Conservation (phyloP, 2,797 vertebrate genomes). For the Sebastolobus altivelis region DNA sequence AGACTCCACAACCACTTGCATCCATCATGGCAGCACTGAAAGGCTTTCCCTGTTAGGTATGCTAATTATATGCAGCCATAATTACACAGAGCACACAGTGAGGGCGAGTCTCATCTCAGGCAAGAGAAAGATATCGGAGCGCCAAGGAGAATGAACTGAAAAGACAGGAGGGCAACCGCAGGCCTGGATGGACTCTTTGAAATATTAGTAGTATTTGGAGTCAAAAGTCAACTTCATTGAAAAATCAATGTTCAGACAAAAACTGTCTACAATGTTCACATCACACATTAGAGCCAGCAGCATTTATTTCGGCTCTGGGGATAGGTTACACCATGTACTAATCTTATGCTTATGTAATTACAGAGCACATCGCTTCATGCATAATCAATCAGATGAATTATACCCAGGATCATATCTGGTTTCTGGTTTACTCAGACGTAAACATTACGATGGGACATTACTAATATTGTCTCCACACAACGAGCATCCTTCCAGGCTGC, state of each 20-base stretch:
- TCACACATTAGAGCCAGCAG: not conserved
- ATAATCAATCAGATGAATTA: conserved; percentile 38
- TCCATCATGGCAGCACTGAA: conserved; percentile 47
- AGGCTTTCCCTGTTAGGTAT: conserved; percentile 43
- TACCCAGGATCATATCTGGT: not conserved
- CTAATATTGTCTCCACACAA: not conserved
- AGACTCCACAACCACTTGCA: conserved; percentile 37
- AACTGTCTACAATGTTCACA: not conserved
- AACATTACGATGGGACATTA: conserved; percentile 7
- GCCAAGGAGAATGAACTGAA: not conserved
- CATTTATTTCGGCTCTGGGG: conserved; percentile 2
- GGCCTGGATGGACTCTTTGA: not conserved
- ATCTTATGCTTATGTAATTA: conserved; percentile 34
- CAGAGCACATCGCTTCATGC: conserved; percentile 24
- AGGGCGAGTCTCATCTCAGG: conserved; percentile 9
- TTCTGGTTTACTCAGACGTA: not conserved
- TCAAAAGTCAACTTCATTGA: not conserved
- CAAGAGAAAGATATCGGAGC: not conserved
- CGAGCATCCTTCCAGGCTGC: not conserved
- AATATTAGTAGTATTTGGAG: not conserved
- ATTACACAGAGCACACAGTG: conserved; percentile 42
- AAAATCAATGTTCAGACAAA: not conserved
- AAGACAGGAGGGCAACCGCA: not conserved
- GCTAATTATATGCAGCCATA: conserved; percentile 59
- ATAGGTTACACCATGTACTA: not conserved